phyloP scores from a whole-genome alignment of 2,113 vertebrate genomes.

The Eulemur rufifrons region DNA sequence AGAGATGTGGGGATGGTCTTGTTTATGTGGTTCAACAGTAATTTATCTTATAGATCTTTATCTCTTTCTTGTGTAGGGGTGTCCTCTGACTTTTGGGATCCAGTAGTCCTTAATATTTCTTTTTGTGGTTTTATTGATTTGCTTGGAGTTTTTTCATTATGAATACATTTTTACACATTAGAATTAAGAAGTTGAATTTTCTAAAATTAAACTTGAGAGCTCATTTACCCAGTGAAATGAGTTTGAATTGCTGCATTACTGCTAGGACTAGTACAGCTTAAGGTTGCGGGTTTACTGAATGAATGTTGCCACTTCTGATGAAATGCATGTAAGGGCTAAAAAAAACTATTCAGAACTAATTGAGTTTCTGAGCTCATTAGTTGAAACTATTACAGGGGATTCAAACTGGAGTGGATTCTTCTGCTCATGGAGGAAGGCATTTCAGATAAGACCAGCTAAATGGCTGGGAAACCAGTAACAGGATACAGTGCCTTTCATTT shows the following conservation, averaged over 20 bases:
- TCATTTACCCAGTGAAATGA: neutral
- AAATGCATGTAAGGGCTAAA: neutral
- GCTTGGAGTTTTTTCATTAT: neutral
- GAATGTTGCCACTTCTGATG: neutral
- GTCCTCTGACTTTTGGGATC: neutral
- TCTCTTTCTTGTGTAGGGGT: neutral
- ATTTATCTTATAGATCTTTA: neutral
- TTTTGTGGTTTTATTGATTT: neutral
- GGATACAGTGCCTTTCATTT: neutral
- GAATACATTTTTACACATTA: slow-evolving; percentile 26
- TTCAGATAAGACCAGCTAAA: neutral
- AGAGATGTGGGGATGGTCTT: neutral
- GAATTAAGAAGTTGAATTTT: neutral
- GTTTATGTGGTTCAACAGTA: neutral
- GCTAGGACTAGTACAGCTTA: neutral
- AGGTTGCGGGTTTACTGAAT: neutral
- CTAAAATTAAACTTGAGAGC: neutral
- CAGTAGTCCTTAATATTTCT: neutral
- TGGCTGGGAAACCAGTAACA: neutral
- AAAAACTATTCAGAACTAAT: neutral
- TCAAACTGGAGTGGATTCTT: slow-evolving; percentile 19
- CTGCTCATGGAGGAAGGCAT: neutral
- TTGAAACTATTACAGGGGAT: neutral
- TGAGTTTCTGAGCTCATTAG: neutral
- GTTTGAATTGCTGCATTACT: neutral